These are phyloP conservation scores for Pseudomugil gertrudae DNA, from an alignment of 2,797 vertebrate species.

Conservation along the genomic window DNA sequence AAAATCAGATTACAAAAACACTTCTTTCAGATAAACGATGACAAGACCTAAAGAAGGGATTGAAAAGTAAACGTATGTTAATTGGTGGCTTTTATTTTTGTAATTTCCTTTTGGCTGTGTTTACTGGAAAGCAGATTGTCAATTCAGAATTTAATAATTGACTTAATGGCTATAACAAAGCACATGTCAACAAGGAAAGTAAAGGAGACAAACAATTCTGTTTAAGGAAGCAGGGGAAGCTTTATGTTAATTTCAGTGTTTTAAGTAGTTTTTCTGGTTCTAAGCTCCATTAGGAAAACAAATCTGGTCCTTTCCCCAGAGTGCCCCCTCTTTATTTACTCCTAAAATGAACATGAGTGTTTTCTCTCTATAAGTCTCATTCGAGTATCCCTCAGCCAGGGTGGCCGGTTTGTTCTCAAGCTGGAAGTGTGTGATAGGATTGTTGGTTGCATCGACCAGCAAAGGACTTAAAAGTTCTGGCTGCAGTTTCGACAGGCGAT, in stretches of 20 bases:
- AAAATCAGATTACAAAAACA: conserved; percentile 18
- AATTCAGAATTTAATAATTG: conserved; percentile 37
- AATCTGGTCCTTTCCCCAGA: conserved; percentile 21
- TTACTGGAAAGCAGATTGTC: conserved; percentile 34
- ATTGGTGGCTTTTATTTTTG: conserved; percentile 15
- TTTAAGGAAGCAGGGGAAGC: conserved; percentile 17
- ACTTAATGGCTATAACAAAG: conserved; percentile 44
- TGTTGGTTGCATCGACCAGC: conserved; percentile 55
- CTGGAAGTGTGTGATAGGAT: conserved; percentile 69
- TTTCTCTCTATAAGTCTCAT: conserved; percentile 47
- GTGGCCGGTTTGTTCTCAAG: conserved; percentile 64
- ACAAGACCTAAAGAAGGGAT: conserved; percentile 24
- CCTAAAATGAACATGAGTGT: conserved; percentile 40
- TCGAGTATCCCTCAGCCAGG: conserved; percentile 62
- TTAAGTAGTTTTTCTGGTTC: conserved; percentile 17
- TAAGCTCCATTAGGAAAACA: conserved; percentile 35
- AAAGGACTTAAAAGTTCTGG: conserved; percentile 34
- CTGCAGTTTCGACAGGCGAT: conserved; percentile 39
- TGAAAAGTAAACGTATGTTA: conserved; percentile 39
- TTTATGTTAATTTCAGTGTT: conserved; percentile 39
- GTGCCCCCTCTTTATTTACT: conserved; percentile 35
- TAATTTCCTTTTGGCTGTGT: conserved; percentile 27
- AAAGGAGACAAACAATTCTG: not conserved
- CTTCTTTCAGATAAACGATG: conserved; percentile 33
- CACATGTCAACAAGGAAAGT: conserved; percentile 28